A percentile compares a stretch with the other conserved stretches of the same genome.
Evolutionary conservation across 2,888 invertebrate genomes (phyloP).

Genomic region (Rhingia campestris): DNA sequence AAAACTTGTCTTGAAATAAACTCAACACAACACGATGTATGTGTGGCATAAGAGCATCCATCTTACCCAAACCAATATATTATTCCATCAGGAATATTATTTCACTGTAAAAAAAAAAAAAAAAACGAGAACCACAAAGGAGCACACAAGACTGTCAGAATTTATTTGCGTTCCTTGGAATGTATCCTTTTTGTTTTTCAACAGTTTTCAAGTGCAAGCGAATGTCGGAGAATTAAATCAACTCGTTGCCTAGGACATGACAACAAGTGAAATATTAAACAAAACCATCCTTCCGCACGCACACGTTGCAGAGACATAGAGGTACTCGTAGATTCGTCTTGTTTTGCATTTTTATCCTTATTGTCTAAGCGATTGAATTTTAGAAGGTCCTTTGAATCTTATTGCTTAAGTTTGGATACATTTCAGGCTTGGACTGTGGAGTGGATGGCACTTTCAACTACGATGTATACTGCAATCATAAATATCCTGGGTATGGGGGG

Average conservation of each 20-base stretch:
- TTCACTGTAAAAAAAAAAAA: conserved; percentile 44
- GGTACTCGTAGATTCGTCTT: background rate
- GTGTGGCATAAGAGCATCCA: conserved; percentile 10
- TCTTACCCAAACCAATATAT: conserved; percentile 30
- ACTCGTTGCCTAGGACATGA: conserved; percentile 48
- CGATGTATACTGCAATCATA: conserved; percentile 45
- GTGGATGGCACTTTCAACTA: conserved; percentile 4
- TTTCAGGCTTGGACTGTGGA: conserved; percentile 7
- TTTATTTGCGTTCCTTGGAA: conserved; percentile 45
- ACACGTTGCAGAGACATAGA: background rate
- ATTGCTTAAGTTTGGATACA: conserved; percentile 24
- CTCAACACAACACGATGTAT: conserved; percentile 10
- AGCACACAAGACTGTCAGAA: conserved; percentile 46
- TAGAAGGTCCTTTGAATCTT: conserved; percentile 42
- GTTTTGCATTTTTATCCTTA: conserved; percentile 36
- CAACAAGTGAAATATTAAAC: conserved; percentile 44
- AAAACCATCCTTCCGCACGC: background rate
- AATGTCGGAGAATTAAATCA: conserved; percentile 48
- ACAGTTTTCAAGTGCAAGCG: conserved; percentile 15
- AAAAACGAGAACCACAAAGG: conserved; percentile 15
- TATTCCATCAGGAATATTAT: conserved; percentile 66
- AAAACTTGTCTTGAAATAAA: conserved; percentile 24
- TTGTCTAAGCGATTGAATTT: conserved; percentile 53
- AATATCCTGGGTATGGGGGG: conserved; percentile 43
- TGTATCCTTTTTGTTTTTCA: conserved; percentile 16